These are phyloP conservation scores for Rynchops niger DNA, from an alignment of 2,113 vertebrate species.

Conservation along the genomic window DNA sequence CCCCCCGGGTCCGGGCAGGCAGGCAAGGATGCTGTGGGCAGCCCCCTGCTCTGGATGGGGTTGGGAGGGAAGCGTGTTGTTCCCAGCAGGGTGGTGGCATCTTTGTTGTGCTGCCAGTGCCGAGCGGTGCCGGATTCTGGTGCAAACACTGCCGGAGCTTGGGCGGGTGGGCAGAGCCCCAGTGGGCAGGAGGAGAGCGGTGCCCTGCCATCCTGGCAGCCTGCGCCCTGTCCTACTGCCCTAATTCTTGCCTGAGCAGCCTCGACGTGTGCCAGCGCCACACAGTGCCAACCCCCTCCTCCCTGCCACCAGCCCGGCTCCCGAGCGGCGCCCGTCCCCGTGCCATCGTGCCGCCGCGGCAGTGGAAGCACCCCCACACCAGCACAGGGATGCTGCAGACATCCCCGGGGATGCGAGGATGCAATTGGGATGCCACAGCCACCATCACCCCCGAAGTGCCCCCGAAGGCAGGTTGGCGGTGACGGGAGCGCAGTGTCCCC, in stretches of 20 bases:
- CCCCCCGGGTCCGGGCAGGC: neutral
- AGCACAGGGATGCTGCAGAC: rapidly evolving
- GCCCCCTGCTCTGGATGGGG: neutral
- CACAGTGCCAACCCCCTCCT: rapidly evolving
- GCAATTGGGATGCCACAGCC: rapidly evolving
- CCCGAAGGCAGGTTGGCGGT: rapidly evolving
- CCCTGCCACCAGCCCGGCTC: neutral
- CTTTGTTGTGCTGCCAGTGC: rapidly evolving
- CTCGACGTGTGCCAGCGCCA: rapidly evolving
- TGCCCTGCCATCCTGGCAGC: neutral
- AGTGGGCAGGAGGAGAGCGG: neutral
- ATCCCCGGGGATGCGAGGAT: rapidly evolving
- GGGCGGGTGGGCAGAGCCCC: neutral
- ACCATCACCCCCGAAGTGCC: neutral
- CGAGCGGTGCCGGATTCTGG: rapidly evolving
- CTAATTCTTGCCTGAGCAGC: neutral
- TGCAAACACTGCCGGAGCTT: neutral
- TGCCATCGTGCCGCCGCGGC: rapidly evolving
- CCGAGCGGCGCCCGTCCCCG: rapidly evolving
- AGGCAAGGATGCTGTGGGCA: neutral
- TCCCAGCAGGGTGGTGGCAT: neutral
- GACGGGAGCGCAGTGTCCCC: rapidly evolving
- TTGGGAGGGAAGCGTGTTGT: rapidly evolving
- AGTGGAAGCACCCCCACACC: neutral
- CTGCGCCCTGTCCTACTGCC: neutral